These are phyloP conservation scores for Brachypodius melanocephalos DNA, from an alignment of 2,113 vertebrate genomes.

Conservation along the genomic window DNA sequence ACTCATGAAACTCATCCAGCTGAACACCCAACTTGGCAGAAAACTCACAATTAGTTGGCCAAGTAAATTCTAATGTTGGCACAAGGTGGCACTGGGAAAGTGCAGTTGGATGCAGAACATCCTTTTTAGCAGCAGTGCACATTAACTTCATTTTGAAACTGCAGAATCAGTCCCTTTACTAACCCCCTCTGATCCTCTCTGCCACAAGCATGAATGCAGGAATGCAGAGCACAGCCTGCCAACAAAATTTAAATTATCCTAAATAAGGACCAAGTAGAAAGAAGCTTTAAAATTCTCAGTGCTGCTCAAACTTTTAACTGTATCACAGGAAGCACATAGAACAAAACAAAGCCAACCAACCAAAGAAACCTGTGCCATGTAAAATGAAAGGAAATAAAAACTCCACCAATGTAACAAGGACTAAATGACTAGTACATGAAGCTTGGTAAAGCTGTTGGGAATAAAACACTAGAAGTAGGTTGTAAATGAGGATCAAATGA, in stretches of 20 bases:
- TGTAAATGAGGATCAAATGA: neutral
- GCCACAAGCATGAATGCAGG: neutral
- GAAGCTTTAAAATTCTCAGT: neutral
- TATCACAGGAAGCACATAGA: neutral
- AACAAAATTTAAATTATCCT: neutral
- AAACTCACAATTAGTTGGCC: neutral
- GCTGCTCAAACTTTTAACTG: neutral
- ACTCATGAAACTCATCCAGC: neutral
- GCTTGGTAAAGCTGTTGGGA: neutral
- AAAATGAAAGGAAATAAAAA: neutral
- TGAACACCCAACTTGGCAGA: constrained; percentile 7
- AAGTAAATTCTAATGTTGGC: constrained; percentile 27
- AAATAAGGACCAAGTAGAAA: neutral
- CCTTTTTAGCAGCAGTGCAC: neutral
- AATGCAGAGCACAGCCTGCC: neutral
- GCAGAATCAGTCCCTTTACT: neutral
- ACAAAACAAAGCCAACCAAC: neutral
- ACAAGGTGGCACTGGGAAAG: neutral
- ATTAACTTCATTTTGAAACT: neutral
- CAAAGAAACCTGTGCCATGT: neutral
- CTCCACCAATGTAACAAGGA: neutral
- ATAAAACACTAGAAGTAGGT: neutral
- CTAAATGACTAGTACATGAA: neutral
- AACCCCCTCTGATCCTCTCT: neutral
- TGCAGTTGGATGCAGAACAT: neutral